Evolutionary conservation across 2,888 invertebrate genomes (phyloP).

Genomic region (Bugulina stolonifera): DNA sequence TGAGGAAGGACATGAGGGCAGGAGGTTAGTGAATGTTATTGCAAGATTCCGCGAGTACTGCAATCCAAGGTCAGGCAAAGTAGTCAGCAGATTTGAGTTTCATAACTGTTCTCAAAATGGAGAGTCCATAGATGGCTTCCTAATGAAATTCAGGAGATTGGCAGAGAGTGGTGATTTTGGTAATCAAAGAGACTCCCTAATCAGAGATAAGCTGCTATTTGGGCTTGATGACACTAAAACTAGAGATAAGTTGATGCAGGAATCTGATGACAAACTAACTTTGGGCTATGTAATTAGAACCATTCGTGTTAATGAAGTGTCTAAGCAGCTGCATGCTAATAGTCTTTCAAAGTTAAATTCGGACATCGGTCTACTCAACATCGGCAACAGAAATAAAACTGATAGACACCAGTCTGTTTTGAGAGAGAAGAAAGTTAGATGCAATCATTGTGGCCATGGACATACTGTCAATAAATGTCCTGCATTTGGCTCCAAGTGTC

Average conservation of each 20-base stretch:
- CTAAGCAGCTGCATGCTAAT: background rate
- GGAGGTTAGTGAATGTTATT: background rate
- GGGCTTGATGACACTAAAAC: background rate
- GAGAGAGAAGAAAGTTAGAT: background rate
- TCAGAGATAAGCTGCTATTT: background rate
- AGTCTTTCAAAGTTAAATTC: background rate
- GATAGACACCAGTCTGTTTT: background rate
- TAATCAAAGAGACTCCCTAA: background rate
- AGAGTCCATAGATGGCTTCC: background rate
- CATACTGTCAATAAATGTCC: background rate
- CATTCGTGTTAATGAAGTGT: background rate
- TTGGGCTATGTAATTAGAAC: background rate
- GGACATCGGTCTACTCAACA: background rate
- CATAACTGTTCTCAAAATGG: constrained; percentile 6
- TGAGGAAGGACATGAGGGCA: background rate
- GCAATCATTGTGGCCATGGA: background rate
- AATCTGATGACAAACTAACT: background rate
- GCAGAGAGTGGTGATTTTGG: background rate
- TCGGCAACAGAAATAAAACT: background rate
- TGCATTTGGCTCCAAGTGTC: background rate
- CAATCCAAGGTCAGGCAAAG: background rate
- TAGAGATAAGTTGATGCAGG: background rate
- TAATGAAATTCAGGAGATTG: background rate
- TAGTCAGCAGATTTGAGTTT: background rate
- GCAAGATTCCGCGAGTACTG: background rate